Base-by-base conservation (phyloP, 2,888 invertebrate species). In the Philonicus albiceps region DNA sequence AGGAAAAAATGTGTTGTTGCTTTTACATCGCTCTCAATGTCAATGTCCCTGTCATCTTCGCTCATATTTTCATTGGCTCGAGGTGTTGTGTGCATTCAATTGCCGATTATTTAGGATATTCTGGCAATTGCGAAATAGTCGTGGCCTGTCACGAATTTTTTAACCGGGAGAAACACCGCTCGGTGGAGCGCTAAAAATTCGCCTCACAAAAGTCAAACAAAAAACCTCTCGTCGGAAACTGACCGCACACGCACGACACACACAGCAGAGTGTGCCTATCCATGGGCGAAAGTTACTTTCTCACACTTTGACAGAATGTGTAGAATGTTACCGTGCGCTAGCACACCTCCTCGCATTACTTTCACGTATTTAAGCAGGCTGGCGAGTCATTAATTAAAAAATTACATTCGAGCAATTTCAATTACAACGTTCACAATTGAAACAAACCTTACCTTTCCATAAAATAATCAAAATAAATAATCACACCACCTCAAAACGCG, bases 41-140 rank as follows among this genome's bases (percentile, higher is more conserved):
- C 98, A 92, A 98, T 97, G 93, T 98, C 98, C 90, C 97, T 95
- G 93, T 98, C 98, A 93, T 98, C 98, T 93, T 98, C 98, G 93
- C 98, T 98, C 97, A 98, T 98, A 90, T 85, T 85, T 84, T 80
- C 80, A 80, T 80, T 22, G 64, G 64, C 27, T 64, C 64, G 64
- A 11, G 64, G 64, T 64, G 64, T 64, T 64, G 64, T 64, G 64
- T 64, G 64, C 64, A 64, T 64, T 27, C 64, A 64, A 64, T 64
- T 64, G 27, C 64, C 13, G 64, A 27, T 64, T n/a, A 16, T 19
- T 19, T 64, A 27, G 8, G 19, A 49, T 49, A 6, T 22, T 27
- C 64, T 13, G 11, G 22, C 64, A 27, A 27, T 64, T 16, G 22
- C 22, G 27, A 64, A 64, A 64, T 64, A 3, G 0, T 64, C 64